Conservation (phyloP, 2,797 vertebrate genomes). For the Sebastes steindachneri region DNA sequence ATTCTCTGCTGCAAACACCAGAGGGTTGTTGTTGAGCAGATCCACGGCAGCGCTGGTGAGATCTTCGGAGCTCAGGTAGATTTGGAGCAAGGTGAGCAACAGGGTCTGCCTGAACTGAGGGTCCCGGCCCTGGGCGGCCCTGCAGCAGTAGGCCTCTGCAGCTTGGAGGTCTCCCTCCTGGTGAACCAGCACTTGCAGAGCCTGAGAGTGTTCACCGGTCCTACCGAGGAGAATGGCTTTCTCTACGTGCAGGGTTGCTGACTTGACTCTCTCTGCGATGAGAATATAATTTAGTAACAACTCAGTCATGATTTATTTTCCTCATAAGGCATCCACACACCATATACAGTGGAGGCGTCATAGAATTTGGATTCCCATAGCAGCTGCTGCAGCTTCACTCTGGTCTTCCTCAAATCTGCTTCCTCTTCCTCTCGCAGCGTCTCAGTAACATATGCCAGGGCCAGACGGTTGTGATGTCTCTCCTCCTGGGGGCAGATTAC, state of each 20-base stretch:
- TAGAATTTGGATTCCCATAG: slow-evolving; percentile 76
- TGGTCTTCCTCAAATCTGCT: slow-evolving; percentile 42
- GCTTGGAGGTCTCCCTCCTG: slow-evolving; percentile 55
- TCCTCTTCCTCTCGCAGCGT: slow-evolving; percentile 46
- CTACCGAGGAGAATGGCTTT: slow-evolving; percentile 74
- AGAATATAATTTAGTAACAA: neutral
- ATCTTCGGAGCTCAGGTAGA: slow-evolving; percentile 64
- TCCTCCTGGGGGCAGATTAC: slow-evolving; percentile 67
- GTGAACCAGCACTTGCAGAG: slow-evolving; percentile 74
- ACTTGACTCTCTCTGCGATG: slow-evolving; percentile 64
- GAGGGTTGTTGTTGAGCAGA: slow-evolving; percentile 71
- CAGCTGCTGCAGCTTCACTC: slow-evolving; percentile 74
- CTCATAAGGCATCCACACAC: slow-evolving; percentile 18
- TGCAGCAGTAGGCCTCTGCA: slow-evolving; percentile 77
- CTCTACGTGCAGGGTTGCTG: slow-evolving; percentile 70
- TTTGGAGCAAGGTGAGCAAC: slow-evolving; percentile 68
- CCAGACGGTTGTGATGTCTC: slow-evolving; percentile 75
- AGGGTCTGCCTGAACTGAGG: slow-evolving; percentile 48
- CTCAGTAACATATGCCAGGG: slow-evolving; percentile 67
- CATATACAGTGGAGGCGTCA: slow-evolving; percentile 60
- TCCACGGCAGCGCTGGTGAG: slow-evolving; percentile 56
- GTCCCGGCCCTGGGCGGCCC: slow-evolving; percentile 52
- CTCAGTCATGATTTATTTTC: neutral
- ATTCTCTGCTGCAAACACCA: slow-evolving; percentile 48
- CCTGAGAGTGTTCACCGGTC: slow-evolving; percentile 67